Evolutionary conservation across 1,140 invertebrate species (phyloP).

Genomic region (Phortica variegata): DNA sequence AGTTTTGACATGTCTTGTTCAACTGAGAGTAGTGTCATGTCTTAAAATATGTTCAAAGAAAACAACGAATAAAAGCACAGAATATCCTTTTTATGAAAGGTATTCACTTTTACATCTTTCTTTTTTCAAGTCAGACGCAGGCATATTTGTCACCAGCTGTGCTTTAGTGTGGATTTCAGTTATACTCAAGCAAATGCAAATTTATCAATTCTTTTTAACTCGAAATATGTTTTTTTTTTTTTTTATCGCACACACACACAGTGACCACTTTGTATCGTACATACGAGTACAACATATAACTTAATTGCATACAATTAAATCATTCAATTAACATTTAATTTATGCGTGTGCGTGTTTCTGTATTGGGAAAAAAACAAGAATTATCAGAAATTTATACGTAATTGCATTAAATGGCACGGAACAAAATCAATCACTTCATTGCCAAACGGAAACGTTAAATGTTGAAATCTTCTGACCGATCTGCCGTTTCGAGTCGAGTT

Average conservation of each 20-base stretch:
- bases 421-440: conserved; percentile 33
- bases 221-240: conserved; percentile 5
- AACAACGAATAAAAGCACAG: too few relatives aligned
- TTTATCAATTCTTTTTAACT: conserved; percentile 21
- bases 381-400: conserved; percentile 25
- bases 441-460: too few relatives aligned
- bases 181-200: conserved; percentile 24
- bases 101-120: too few relatives aligned
- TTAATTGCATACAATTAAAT: too few relatives aligned
- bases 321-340: conserved; percentile 35
- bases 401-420: conserved; percentile 52
- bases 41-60: conserved; percentile 3
- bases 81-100: too few relatives aligned
- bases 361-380: conserved; percentile 9
- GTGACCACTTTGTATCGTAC: too few relatives aligned
- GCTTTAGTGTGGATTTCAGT: conserved; percentile 15
- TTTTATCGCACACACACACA: conserved; percentile 21
- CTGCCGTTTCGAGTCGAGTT: too few relatives aligned
- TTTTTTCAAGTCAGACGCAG: conserved; percentile 6
- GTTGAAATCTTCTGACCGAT: too few relatives aligned
- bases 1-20: conserved; percentile 49
- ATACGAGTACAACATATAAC: too few relatives aligned
- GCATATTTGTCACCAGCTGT: too few relatives aligned
- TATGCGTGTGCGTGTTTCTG: conserved; percentile 26
- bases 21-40: conserved; percentile 48